Base-by-base conservation (phyloP, 1,140 invertebrate species). In the Drosophila neocordata region DNA sequence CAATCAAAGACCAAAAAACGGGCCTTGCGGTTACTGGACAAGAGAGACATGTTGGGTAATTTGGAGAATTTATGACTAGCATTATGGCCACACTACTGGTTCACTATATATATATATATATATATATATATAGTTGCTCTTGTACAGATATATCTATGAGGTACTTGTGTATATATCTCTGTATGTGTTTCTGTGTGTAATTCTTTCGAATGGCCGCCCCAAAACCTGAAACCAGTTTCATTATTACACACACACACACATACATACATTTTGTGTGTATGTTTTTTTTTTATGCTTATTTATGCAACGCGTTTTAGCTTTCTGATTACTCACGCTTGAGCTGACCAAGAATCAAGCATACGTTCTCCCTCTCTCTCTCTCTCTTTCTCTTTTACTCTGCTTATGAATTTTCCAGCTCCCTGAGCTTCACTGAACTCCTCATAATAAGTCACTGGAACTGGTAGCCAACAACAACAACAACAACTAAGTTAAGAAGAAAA, bases 31-130 rank as follows among this genome's bases (percentile, higher is more conserved):
- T 13, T 20, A 35, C 4, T 13, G 6, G 20, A 4, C 15, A 35
- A 24, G 66, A 56, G 64, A 64, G 74, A 78, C 78, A 71, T 87
- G 82, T 88, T 88, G 83, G 83, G 84, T 88, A 88, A 88, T 88
- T 88, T 88, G 76, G 83, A 79, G 83, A 88, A 88, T 89, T 89
- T 88, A 88, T 88, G 83, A 88, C 84, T 72, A 67, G 83, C 83
- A 82, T 89, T 88, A 83, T 88, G 83, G 84, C 79, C 79, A 88
- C 83, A 56, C 53, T 48, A 87, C 82, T 85, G 81, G 81, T 75
- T 62, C 66, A 57, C 13, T 20, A 20, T 18, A 20, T n/a, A n/a
- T n/a, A n/a, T n/a, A n/a, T n/a, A n/a, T 48, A 9, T 18, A 20
- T n/a, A n/a, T n/a, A n/a, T n/a, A n/a, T n/a, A n/a, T 48, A 9